phyloP scores from a whole-genome alignment of 2,797 vertebrate species.

The Pampus argenteus region DNA sequence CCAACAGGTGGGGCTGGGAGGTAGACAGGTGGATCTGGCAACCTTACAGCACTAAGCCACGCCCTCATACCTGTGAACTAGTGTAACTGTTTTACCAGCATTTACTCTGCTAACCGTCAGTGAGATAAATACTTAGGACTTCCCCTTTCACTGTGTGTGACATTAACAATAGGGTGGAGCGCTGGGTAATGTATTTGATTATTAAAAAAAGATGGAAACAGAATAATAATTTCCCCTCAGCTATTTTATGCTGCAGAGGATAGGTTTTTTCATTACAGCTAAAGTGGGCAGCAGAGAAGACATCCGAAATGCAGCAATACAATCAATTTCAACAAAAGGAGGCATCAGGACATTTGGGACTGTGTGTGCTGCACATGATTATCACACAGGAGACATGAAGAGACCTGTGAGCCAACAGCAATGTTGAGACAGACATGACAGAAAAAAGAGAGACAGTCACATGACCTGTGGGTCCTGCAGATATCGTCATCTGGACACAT shows the following conservation, averaged over 20 bases:
- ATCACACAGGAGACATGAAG: background rate
- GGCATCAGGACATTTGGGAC: background rate
- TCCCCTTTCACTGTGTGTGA: background rate
- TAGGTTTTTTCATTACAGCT: background rate
- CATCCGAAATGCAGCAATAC: background rate
- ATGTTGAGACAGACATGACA: conserved; percentile 22
- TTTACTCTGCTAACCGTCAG: conserved; percentile 47
- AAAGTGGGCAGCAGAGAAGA: background rate
- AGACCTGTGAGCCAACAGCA: conserved; percentile 9
- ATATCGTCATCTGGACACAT: background rate
- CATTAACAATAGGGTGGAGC: background rate
- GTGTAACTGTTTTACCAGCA: conserved; percentile 44
- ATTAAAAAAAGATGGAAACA: background rate
- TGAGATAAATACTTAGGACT: conserved; percentile 4
- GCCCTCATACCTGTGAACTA: conserved; percentile 76
- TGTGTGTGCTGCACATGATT: background rate
- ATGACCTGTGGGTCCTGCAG: background rate
- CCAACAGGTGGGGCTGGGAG: conserved; percentile 73
- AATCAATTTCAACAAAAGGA: background rate
- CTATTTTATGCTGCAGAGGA: background rate
- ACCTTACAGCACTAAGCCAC: conserved; percentile 66
- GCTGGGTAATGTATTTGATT: no score
- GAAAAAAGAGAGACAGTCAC: background rate
- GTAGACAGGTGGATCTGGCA: conserved; percentile 78
- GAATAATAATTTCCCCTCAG: background rate